Evolutionary conservation across 1,140 invertebrate species (phyloP).

Genomic region (Drosophila sucinea): DNA sequence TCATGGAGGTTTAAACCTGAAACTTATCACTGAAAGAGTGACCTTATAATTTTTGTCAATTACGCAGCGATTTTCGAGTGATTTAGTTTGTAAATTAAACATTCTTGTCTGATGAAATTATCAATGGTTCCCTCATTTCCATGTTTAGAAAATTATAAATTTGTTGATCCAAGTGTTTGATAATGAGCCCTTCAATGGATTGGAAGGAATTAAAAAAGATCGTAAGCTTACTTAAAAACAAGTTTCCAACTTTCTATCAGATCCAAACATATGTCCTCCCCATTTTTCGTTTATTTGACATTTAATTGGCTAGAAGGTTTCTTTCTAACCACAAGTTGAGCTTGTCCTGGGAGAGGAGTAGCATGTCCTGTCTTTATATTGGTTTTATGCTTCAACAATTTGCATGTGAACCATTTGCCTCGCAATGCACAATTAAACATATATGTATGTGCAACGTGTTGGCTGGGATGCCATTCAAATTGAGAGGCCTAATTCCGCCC

Average conservation of each 20-base stretch:
- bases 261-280: no score
- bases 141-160: not conserved
- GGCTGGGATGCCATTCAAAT: not conserved
- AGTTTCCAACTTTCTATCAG: no score
- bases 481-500: constrained; percentile 13
- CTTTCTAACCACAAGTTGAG: not conserved
- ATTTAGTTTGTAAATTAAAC: not conserved
- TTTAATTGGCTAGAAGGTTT: not conserved
- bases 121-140: constrained; percentile 5
- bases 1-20: not conserved
- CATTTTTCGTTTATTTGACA: no score
- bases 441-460: not conserved
- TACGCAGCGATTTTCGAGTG: constrained; percentile 2
- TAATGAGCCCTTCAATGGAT: no score
- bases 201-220: no score
- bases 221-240: no score
- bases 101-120: constrained; percentile 1
- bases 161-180: not conserved
- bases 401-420: constrained; percentile 9
- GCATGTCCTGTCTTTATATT: constrained; percentile 6
- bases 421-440: constrained; percentile 45
- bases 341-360: not conserved
- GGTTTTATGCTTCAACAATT: constrained; percentile 14
- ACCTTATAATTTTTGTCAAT: constrained; percentile 7
- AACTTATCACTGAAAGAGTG: not conserved